These are phyloP conservation scores for Conops quadrifasciatus DNA, from an alignment of 2,888 invertebrate genomes.

Conservation along the genomic window DNA sequence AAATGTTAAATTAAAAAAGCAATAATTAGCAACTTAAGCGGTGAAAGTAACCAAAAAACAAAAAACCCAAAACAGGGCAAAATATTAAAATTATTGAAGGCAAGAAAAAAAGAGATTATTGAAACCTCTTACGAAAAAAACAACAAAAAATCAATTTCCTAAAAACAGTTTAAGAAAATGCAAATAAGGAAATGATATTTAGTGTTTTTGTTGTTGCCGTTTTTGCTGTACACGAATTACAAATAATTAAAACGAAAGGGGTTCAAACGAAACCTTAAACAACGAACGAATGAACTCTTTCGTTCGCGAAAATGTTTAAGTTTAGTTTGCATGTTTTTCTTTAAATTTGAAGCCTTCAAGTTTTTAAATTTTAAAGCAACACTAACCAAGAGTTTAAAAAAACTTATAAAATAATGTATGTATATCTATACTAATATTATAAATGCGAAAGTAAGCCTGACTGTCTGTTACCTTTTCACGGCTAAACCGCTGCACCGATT, in stretches of 20 bases:
- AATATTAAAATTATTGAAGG: neutral
- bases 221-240: neutral
- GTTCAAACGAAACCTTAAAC: neutral
- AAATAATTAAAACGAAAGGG: neutral
- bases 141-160: conserved; percentile 7
- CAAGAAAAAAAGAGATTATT: neutral
- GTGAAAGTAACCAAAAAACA: conserved; percentile 14
- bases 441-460: too few relatives aligned
- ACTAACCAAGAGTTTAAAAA: neutral
- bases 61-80: neutral
- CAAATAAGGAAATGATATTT: conserved; percentile 11
- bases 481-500: too few relatives aligned
- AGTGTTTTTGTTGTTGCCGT: neutral
- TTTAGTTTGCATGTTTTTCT: neutral
- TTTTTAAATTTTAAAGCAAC: neutral
- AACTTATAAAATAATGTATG: neutral
- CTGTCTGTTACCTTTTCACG: too few relatives aligned
- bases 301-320: neutral
- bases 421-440: too few relatives aligned
- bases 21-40: neutral
- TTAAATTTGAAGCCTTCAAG: neutral
- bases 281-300: conserved; percentile 2
- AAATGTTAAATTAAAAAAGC: neutral
- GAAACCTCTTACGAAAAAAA: neutral
- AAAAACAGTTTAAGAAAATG: conserved; percentile 21